Evolutionary conservation across 2,888 invertebrate species (phyloP).

Genomic region (Athalia circularis): DNA sequence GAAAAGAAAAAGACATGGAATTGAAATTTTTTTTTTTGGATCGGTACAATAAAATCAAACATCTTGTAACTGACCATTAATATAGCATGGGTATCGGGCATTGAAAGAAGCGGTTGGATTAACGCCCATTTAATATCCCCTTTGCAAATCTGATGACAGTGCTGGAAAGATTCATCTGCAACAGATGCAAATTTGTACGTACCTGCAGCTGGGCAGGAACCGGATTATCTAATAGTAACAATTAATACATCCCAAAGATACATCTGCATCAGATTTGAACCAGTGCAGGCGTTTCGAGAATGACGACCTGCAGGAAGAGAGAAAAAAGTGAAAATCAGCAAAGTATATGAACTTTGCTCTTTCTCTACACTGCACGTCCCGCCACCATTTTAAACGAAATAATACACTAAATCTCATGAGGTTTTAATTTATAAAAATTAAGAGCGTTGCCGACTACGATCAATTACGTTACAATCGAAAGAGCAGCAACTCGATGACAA

Average conservation of each 20-base stretch:
- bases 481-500: constrained; percentile 5
- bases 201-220: too few relatives aligned
- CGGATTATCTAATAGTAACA: too few relatives aligned
- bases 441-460: constrained; percentile 12
- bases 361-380: background rate
- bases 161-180: constrained; percentile 51
- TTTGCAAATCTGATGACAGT: constrained; percentile 52
- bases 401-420: constrained; percentile 2
- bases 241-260: too few relatives aligned
- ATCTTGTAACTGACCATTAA: background rate
- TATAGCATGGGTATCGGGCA: background rate
- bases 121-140: constrained; percentile 53
- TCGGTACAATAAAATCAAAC: too few relatives aligned
- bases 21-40: too few relatives aligned
- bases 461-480: constrained; percentile 35
- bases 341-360: too few relatives aligned
- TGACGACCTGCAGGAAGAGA: too few relatives aligned
- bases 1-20: too few relatives aligned
- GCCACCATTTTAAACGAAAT: background rate
- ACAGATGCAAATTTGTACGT: constrained; percentile 54
- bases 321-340: too few relatives aligned
- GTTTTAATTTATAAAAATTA: background rate
- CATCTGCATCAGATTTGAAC: too few relatives aligned
- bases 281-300: too few relatives aligned
- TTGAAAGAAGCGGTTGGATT: background rate